phyloP scores from a whole-genome alignment of 2,113 vertebrate genomes.

The Lycaon pictus region DNA sequence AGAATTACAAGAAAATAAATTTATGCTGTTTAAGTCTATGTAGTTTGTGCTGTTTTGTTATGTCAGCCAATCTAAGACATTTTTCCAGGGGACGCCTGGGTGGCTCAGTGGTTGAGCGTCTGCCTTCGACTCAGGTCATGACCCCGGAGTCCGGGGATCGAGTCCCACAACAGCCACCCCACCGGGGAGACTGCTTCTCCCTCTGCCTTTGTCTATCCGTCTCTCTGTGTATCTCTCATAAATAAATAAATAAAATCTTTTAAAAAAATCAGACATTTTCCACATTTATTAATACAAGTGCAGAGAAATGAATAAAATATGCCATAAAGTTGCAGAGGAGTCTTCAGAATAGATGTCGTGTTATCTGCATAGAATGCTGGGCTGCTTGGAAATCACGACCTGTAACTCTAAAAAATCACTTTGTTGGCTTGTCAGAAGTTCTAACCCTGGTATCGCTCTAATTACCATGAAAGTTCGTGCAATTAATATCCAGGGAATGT shows the following conservation, averaged over 20 bases:
- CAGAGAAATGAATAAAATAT: constrained; percentile 29
- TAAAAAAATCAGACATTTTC: not conserved
- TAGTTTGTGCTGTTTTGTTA: not conserved
- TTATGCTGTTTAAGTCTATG: not conserved
- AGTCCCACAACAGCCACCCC: too few species aligned
- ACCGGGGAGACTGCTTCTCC: too few species aligned
- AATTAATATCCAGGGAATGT: not conserved
- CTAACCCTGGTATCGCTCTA: not conserved
- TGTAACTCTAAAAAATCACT: not conserved
- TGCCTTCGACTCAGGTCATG: too few species aligned
- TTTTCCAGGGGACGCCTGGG: not conserved
- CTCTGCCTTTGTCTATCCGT: too few species aligned
- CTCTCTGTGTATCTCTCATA: too few species aligned
- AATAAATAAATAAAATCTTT: too few species aligned
- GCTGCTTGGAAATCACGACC: not conserved
- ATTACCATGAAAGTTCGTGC: not conserved
- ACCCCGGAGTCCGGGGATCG: too few species aligned
- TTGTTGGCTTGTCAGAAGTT: not conserved
- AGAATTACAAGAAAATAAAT: not conserved
- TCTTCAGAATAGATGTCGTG: not conserved
- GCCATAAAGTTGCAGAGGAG: not conserved
- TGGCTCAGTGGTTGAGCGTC: too few species aligned
- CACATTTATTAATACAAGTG: constrained; percentile 8
- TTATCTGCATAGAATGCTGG: not conserved
- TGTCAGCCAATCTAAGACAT: not conserved